Base-by-base conservation (phyloP, 2,797 vertebrate species). In the Fundulus diaphanus region DNA sequence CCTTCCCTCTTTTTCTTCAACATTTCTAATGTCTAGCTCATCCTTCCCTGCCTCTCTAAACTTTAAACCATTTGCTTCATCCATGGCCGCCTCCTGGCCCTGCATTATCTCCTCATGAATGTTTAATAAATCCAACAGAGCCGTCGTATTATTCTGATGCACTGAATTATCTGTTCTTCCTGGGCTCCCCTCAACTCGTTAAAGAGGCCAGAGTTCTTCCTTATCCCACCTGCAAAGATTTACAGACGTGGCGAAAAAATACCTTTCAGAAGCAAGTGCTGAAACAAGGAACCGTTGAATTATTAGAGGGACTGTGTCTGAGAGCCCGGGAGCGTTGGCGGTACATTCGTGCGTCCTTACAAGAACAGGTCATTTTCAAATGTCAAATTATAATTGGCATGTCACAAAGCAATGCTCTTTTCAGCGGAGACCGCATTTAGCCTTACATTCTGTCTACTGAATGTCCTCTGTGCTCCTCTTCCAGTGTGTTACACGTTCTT, bases 91-190 rank as follows among this genome's bases (percentile, higher is more conserved):
- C 83, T 78, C 76, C 73, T 78, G 81, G 83, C 67, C 80, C 74
- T 76, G 81, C 84, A 87, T 92, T 91, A 94, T 93, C 90, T 84
- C 57, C 81, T 93, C 87, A 92, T 94, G 83, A 93, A 95, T 94
- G 78, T 94, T 95, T 94, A 90, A 96, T 90, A 74, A 88, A 81
- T 72, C 89, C 85, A 93, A 93, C 92, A 90, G 85, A 89, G 88
- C 86, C 87, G 73, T 87, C 93, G 85, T 79, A 86, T 92, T 92
- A 93, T 93, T 90, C 88, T 77, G 82, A 81, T 73, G 72, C 77
- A 74, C 77, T 82, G 79, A 93, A 90, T 92, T 82, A 93, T 84
- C 88, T 77, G 76, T 74, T 84, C 84, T 81, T 92, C 85, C 83
- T 79, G 80, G 89, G 82, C 88, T 92, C 79, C 83, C 86, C 81